Evolutionary conservation across 1,140 invertebrate genomes (phyloP), one percentile per base, ranked within the genome.

Genomic region (Kradibia gibbosae): DNA sequence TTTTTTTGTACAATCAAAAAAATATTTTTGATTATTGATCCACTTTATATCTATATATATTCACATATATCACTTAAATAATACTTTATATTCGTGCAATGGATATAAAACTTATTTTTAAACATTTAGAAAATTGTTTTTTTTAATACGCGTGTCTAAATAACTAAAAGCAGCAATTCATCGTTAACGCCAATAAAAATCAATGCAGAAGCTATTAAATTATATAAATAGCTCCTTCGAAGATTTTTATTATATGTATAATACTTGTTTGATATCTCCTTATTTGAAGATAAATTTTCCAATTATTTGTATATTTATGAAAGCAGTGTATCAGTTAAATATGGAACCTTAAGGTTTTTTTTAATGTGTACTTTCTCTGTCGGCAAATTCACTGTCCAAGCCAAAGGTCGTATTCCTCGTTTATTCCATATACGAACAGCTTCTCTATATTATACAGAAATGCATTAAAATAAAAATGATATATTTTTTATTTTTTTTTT

Each of bases 301-400:
- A 34, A 70, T 42, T 53, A n/a, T 1, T 70, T 74, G 13, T 83
- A 78, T 83, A 89, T 92, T 83, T 94, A 93, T 2, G 93, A 92
- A 34, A 94, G 88, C 70, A 95, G 90, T n/a, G 94, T 94, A 87
- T 94, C 94, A 53, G 94, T 94, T 39, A 95, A 87, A 86, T 94
- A 95, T 13, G 94, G 92, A 39, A 94, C 88, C 85, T 92, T 92
- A 3, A 94, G 87, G 13, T 92, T 89, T 25, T 90, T 92, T 0
- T 91, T 87, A 87, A 93, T 93, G 87, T 94, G 92, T 72, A 92
- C 86, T 89, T 95, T 95, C 87, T 95, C 94, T 11, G 93, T 86
- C 4, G 94, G 94, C 76, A 92, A 86, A 89, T 95, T 95, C 0
- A 94, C 93, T 31, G 92, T 93, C 94, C 94, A 95, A 34, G 93